Percentiles rank a stretch among this genome's conserved stretches.
These are phyloP conservation scores for Morone saxatilis DNA, from an alignment of 2,113 vertebrate species.

Conservation along the genomic window DNA sequence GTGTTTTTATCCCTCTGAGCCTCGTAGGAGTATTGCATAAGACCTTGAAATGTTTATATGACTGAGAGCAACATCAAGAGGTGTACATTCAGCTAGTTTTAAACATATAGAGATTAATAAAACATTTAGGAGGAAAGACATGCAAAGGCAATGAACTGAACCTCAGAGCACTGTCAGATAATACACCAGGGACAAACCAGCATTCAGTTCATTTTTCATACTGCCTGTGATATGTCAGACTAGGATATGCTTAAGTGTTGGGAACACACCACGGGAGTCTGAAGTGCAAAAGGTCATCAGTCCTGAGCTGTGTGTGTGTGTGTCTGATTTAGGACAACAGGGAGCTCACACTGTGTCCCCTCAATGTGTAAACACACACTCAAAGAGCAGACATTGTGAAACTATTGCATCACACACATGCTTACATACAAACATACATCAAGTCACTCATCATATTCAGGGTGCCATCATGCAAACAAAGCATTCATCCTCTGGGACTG, in stretches of 20 bases:
- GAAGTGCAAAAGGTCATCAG: conserved; percentile 63
- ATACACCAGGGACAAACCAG: conserved; percentile 7
- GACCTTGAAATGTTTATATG: conserved; percentile 34
- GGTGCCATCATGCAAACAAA: conserved; percentile 24
- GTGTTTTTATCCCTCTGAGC: conserved; percentile 49
- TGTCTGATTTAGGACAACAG: conserved; percentile 43
- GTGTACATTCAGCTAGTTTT: conserved; percentile 10
- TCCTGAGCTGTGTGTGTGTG: conserved; percentile 37
- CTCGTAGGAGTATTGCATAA: conserved; percentile 54
- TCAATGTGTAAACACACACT: conserved; percentile 25
- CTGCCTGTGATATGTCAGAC: conserved; percentile 30
- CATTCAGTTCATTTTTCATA: conserved; percentile 16
- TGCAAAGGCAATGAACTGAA: not conserved
- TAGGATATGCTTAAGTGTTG: conserved; percentile 44
- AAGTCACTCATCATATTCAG: conserved; percentile 32
- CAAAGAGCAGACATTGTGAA: conserved; percentile 23
- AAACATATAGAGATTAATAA: not conserved
- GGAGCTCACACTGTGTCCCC: conserved; percentile 28
- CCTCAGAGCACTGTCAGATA: not conserved
- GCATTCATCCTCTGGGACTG: conserved; percentile 7
- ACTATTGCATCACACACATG: conserved; percentile 24
- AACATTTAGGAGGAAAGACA: conserved; percentile 4
- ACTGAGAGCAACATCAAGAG: conserved; percentile 30
- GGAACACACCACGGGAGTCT: conserved; percentile 59
- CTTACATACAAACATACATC: conserved; percentile 35